Evolutionary conservation across 1,140 invertebrate genomes (phyloP).

Genomic region (Trypoxylus dichotomus): DNA sequence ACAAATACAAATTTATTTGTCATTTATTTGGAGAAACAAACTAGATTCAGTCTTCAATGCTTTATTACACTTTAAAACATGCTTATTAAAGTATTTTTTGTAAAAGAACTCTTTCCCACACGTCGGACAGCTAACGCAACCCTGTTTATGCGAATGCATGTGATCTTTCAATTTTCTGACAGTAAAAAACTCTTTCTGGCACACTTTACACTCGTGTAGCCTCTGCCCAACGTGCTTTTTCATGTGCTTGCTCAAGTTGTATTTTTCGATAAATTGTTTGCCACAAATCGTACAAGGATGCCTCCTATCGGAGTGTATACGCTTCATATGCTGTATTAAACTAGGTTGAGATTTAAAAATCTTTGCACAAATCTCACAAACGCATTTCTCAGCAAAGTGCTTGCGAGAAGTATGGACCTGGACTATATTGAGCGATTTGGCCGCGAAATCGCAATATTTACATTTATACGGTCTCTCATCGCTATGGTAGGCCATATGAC

Average conservation of each 20-base stretch:
- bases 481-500: slow-evolving; percentile 35
- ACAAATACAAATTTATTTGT: too few relatives aligned
- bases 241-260: slow-evolving; percentile 41
- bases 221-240: slow-evolving; percentile 37
- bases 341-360: slow-evolving; percentile 36
- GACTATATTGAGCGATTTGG: slow-evolving; percentile 35
- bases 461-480: slow-evolving; percentile 33
- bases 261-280: slow-evolving; percentile 42
- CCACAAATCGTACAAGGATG: slow-evolving; percentile 46
- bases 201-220: slow-evolving; percentile 36
- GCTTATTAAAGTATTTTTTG: slow-evolving; percentile 36
- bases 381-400: slow-evolving; percentile 34
- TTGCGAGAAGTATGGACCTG: slow-evolving; percentile 34
- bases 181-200: slow-evolving; percentile 35
- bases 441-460: slow-evolving; percentile 34
- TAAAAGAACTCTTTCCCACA: slow-evolving; percentile 37
- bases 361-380: slow-evolving; percentile 35
- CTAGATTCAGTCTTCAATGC: neutral
- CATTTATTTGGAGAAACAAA: too few relatives aligned
- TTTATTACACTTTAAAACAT: slow-evolving; percentile 34
- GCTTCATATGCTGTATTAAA: slow-evolving; percentile 35
- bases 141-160: slow-evolving; percentile 36
- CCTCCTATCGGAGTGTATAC: slow-evolving; percentile 32
- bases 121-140: slow-evolving; percentile 34
- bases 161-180: slow-evolving; percentile 35